Evolutionary conservation across 2,797 vertebrate species (phyloP).

Genomic region (Dromococcyx pavoninus): DNA sequence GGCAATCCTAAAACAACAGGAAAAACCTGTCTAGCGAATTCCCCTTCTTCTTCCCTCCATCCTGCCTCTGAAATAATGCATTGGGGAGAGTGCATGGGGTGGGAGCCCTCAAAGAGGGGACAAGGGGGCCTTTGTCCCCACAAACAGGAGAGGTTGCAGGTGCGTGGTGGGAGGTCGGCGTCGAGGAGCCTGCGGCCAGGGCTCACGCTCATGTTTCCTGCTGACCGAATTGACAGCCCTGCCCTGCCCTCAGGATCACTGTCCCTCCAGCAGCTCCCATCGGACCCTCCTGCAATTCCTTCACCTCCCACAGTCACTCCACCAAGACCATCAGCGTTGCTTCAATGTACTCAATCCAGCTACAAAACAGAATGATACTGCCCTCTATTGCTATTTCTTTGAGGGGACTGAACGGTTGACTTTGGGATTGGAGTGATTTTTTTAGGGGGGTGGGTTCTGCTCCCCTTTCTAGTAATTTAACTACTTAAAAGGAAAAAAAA

Average conservation of each 20-base stretch:
- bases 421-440: not conserved
- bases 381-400: constrained; percentile 13
- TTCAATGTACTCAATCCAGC: constrained; percentile 22
- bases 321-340: not conserved
- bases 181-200: not conserved
- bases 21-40: constrained; percentile 24
- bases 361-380: not conserved
- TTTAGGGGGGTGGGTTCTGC: not conserved
- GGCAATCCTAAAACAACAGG: constrained; percentile 44
- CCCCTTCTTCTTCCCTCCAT: constrained; percentile 18
- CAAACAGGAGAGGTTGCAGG: not conserved
- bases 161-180: not conserved
- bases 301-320: not conserved
- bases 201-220: not conserved
- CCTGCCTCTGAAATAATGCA: not conserved
- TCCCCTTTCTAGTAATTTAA: constrained; percentile 40
- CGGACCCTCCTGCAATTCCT: not conserved
- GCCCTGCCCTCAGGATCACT: not conserved
- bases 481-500: constrained; percentile 19
- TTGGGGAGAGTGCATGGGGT: not conserved
- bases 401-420: not conserved
- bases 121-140: not conserved
- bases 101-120: not conserved
- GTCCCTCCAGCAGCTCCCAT: not conserved
- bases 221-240: not conserved